phyloP scores from a whole-genome alignment of 2,113 vertebrate species.

The Stomatorhinus ivindoensis region DNA sequence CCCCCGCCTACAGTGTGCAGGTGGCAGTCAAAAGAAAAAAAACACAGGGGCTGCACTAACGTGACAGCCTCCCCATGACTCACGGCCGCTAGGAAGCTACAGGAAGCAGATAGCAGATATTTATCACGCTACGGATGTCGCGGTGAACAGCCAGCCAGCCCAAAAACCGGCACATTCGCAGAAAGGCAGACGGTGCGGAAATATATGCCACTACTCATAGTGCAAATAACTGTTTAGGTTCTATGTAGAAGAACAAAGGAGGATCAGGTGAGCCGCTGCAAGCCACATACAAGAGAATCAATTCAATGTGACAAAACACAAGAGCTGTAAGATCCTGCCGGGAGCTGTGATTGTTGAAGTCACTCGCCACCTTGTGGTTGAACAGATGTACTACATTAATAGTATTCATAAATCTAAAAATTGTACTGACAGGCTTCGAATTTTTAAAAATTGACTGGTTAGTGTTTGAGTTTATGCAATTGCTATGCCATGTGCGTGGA shows the following conservation, averaged over 20 bases:
- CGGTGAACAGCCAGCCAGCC: not conserved
- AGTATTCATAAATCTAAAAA: not conserved
- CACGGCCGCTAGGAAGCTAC: not conserved
- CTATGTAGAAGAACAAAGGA: not conserved
- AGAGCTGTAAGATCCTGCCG: not conserved
- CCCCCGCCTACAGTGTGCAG: not conserved
- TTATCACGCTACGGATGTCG: not conserved
- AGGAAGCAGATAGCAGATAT: not conserved
- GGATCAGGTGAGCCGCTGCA: not conserved
- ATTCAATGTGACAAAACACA: not conserved
- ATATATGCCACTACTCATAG: not conserved
- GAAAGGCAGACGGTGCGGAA: not conserved
- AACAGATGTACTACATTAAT: not conserved
- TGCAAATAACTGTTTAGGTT: not conserved
- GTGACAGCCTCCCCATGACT: not conserved
- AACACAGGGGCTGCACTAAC: not conserved
- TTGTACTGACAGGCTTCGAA: not conserved
- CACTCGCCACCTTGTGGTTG: not conserved
- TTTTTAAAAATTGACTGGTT: not conserved
- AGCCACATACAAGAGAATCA: not conserved
- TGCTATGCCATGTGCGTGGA: not conserved
- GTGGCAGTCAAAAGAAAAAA: not conserved
- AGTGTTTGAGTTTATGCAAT: not conserved
- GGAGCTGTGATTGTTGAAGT: not conserved
- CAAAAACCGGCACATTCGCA: not conserved